Percentiles rank a stretch among this genome's conserved stretches.
Evolutionary conservation across 2,888 invertebrate genomes (phyloP).

Genomic region (Volucella inanis): DNA sequence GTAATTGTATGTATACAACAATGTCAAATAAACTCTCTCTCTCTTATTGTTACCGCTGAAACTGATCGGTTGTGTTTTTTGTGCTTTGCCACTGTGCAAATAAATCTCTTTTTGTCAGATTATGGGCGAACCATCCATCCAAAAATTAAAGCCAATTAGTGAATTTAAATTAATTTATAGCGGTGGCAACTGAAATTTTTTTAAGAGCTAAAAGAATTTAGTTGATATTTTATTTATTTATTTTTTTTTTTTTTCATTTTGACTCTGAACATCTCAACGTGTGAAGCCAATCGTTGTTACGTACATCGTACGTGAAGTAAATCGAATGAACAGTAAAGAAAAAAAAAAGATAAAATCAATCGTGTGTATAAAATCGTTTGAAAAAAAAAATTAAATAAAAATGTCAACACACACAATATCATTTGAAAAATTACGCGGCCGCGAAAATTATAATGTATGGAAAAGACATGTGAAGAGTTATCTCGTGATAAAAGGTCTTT

Average conservation of each 20-base stretch:
- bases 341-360: neutral
- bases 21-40: neutral
- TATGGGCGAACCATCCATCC: neutral
- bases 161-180: conserved; percentile 6
- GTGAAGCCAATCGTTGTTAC: neutral
- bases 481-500: no score
- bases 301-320: conserved; percentile 1
- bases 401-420: conserved; percentile 6
- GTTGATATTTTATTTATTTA: conserved; percentile 1
- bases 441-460: conserved; percentile 12
- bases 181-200: neutral
- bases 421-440: conserved; percentile 11
- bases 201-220: neutral
- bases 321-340: conserved; percentile 1
- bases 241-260: no score
- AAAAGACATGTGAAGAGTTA: neutral
- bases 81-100: no score
- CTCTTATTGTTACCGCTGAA: no score
- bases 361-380: conserved; percentile 3
- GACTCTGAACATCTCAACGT: no score
- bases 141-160: conserved; percentile 5
- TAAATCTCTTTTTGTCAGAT: neutral
- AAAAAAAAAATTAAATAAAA: conserved; percentile 6
- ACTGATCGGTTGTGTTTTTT: no score
- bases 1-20: no score